Evolutionary conservation across 2,113 vertebrate species (phyloP).

Genomic region (Hydropotes inermis): DNA sequence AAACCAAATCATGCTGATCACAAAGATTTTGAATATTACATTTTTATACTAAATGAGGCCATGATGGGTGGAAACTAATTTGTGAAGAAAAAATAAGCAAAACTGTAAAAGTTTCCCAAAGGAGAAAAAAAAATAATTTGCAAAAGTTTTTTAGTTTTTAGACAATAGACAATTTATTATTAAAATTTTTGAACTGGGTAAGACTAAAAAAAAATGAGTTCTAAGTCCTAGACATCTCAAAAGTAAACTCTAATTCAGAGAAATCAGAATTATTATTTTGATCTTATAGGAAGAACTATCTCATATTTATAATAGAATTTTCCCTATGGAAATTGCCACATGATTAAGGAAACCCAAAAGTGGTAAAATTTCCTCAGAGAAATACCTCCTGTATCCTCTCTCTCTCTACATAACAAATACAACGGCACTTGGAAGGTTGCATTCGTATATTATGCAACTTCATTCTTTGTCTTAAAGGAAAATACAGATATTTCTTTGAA

Average conservation of each 20-base stretch:
- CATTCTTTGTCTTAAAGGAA: not conserved
- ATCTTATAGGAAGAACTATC: not conserved
- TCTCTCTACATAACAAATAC: not conserved
- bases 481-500: not conserved
- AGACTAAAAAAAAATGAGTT: not conserved
- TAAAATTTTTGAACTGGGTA: not conserved
- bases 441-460: not conserved
- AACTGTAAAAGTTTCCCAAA: conserved; percentile 6
- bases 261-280: conserved; percentile 10
- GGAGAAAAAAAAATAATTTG: conserved; percentile 24
- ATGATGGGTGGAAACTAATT: not conserved
- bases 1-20: conserved; percentile 48
- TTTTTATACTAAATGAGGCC: conserved; percentile 11
- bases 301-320: not conserved
- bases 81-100: not conserved
- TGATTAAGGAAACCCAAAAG: not conserved
- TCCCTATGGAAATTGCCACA: not conserved
- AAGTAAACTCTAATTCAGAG: not conserved
- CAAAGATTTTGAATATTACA: conserved; percentile 29
- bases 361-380: not conserved
- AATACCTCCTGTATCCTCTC: not conserved
- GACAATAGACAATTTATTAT: not conserved
- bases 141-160: conserved; percentile 6
- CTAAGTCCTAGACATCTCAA: not conserved
- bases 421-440: not conserved